Evolutionary conservation across 2,797 vertebrate genomes (phyloP).

Genomic region (Lagorchestes hirsutus): DNA sequence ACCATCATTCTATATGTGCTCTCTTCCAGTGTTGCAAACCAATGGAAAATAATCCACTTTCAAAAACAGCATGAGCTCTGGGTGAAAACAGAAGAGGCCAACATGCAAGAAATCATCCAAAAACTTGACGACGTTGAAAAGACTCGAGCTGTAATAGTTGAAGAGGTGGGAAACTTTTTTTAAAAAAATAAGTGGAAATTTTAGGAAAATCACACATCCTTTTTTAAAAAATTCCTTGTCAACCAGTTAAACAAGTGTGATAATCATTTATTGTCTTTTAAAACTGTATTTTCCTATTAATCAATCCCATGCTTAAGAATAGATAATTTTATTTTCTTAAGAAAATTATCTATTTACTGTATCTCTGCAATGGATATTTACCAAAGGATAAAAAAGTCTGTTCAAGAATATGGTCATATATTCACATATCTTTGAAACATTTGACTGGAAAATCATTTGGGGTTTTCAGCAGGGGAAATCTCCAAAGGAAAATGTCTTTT

Average conservation of each 20-base stretch:
- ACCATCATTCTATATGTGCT: conserved; percentile 26
- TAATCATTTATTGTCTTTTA: background rate
- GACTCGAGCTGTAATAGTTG: conserved; percentile 40
- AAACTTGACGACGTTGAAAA: conserved; percentile 53
- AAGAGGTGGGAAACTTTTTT: conserved; percentile 73
- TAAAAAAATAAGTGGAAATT: background rate
- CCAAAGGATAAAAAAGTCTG: background rate
- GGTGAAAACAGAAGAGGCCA: background rate
- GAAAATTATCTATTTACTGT: conserved; percentile 19
- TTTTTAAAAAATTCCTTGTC: background rate
- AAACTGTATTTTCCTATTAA: conserved; percentile 44
- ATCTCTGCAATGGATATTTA: conserved; percentile 13
- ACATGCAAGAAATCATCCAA: conserved; percentile 15
- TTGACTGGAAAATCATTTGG: background rate
- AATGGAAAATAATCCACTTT: conserved; percentile 72
- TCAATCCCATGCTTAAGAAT: conserved; percentile 5
- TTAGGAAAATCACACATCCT: background rate
- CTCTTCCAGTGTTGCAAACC: conserved; percentile 67
- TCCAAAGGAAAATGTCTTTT: background rate
- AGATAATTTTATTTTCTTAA: conserved; percentile 41
- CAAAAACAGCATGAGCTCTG: conserved; percentile 60
- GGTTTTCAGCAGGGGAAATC: background rate
- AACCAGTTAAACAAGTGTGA: background rate
- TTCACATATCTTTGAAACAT: conserved; percentile 14
- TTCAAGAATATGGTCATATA: background rate